Percentiles rank a stretch among this genome's conserved stretches.
Conservation (phyloP, 2,113 vertebrate genomes). For the Clarias batrachus region DNA sequence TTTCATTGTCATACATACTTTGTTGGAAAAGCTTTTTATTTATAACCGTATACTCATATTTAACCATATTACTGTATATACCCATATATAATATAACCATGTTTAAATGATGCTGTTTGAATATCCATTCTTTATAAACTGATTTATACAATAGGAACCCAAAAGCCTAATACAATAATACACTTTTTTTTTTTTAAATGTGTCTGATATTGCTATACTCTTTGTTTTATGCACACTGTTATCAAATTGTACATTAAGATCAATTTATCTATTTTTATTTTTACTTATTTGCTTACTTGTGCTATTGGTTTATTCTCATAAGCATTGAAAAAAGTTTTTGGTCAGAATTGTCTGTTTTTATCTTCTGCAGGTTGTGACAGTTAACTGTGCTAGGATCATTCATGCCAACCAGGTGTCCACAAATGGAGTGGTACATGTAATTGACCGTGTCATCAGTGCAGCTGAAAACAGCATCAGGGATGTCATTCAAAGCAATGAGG, state of each 20-base stretch:
- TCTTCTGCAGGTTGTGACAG: constrained; percentile 85
- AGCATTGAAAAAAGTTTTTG: not conserved
- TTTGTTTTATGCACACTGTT: not conserved
- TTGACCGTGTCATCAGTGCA: constrained; percentile 86
- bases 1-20: not conserved
- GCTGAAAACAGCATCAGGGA: constrained; percentile 82
- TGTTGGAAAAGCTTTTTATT: not conserved
- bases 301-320: not conserved
- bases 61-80: too few relatives aligned
- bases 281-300: not conserved
- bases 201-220: not conserved
- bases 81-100: too few relatives aligned
- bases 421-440: constrained; percentile 92
- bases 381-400: constrained; percentile 93
- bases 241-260: not conserved
- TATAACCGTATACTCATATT: too few relatives aligned
- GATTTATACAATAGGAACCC: not conserved
- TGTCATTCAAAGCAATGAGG: constrained; percentile 77
- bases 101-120: not conserved
- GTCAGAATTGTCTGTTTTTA: not conserved
- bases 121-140: not conserved
- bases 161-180: not conserved
- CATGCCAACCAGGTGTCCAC: constrained; percentile 94
- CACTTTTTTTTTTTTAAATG: not conserved
- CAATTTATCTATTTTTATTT: not conserved